These are phyloP conservation scores for Atethmia centrago DNA, from an alignment of 2,888 invertebrate genomes.

Conservation along the genomic window DNA sequence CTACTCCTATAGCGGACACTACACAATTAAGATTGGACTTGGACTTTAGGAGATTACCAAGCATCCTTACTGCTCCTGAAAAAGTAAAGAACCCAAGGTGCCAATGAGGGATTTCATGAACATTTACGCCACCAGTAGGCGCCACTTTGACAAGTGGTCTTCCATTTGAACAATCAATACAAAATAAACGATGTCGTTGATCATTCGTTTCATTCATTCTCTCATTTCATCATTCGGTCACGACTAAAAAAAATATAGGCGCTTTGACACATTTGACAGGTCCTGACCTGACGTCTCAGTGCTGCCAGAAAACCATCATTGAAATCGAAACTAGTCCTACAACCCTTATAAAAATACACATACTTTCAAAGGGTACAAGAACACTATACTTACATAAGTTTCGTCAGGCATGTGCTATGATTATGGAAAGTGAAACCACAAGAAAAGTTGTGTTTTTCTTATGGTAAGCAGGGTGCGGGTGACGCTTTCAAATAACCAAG, in stretches of 20 bases:
- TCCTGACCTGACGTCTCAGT: no score
- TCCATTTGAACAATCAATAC: no score
- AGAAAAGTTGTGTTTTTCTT: conserved; percentile 63
- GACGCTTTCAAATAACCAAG: conserved; percentile 85
- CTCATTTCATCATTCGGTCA: no score
- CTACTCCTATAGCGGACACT: background rate
- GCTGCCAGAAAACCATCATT: no score
- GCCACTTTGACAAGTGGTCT: no score
- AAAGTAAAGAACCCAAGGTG: background rate
- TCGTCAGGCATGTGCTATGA: conserved; percentile 37
- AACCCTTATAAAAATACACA: conserved; percentile 3
- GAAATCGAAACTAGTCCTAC: background rate
- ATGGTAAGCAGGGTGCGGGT: conserved; percentile 56
- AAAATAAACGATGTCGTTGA: no score
- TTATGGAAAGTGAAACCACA: conserved; percentile 70
- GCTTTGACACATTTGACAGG: no score
- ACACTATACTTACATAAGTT: background rate
- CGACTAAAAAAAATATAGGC: no score
- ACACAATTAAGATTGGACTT: background rate
- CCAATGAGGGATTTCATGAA: no score
- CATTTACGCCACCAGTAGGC: no score
- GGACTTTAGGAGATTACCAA: no score
- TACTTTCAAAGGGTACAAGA: background rate
- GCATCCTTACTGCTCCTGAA: background rate
- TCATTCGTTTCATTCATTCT: no score